Conservation (phyloP, 1,140 invertebrate species). For the Acyrthosiphon pisum region DNA sequence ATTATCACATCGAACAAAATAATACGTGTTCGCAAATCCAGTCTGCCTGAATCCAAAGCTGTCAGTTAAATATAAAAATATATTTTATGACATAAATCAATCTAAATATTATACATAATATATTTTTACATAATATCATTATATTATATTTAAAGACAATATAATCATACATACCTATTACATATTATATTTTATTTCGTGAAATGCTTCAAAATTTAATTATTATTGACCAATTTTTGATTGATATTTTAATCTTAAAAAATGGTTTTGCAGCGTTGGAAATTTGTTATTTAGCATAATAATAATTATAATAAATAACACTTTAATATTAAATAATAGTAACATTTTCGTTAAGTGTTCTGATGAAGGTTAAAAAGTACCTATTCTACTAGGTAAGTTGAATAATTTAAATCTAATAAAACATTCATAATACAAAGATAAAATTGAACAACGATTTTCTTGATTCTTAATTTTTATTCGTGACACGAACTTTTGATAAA, state of each 20-base stretch:
- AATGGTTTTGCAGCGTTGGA: background rate
- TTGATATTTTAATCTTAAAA: background rate
- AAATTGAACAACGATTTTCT: background rate
- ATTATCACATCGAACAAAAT: background rate
- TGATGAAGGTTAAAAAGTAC: background rate
- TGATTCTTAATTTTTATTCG: background rate
- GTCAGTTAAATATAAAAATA: background rate
- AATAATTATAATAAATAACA: background rate
- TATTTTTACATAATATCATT: background rate
- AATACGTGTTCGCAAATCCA: background rate
- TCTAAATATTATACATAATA: background rate
- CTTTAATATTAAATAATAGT: background rate
- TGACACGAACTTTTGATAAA: background rate
- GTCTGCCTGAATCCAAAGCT: background rate
- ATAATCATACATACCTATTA: too few relatives aligned
- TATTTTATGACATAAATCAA: background rate
- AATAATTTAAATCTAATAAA: background rate
- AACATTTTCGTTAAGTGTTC: background rate
- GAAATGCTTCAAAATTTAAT: background rate
- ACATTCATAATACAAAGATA: background rate
- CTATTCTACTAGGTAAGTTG: background rate
- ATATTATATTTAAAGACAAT: background rate
- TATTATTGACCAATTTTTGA: background rate
- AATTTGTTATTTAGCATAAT: background rate
- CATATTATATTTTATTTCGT: background rate